A percentile compares a stretch with the other conserved stretches of the same genome.
These are phyloP conservation scores for Melipona beecheii DNA, from an alignment of 2,888 invertebrate species.

Conservation along the genomic window DNA sequence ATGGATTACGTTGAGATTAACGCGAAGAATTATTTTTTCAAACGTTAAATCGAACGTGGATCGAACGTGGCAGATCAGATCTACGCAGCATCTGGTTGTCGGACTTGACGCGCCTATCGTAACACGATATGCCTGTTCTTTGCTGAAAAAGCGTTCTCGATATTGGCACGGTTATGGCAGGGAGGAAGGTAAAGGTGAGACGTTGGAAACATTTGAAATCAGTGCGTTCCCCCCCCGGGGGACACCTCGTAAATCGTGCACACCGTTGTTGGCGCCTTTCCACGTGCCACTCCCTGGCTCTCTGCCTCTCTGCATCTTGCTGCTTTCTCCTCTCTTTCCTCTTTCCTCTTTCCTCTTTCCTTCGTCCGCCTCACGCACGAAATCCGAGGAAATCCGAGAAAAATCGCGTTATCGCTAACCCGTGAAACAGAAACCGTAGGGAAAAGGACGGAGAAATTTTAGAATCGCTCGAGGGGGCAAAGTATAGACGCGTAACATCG, in stretches of 20 bases:
- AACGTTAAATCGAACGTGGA: too few species aligned
- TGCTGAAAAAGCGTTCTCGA: conserved; percentile 47
- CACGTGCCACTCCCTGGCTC: conserved; percentile 43
- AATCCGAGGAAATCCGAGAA: conserved; percentile 66
- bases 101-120: conserved; percentile 17
- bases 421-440: conserved; percentile 65
- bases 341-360: not conserved
- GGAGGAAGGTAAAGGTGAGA: conserved; percentile 50
- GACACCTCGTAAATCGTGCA: conserved; percentile 73
- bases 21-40: too few species aligned
- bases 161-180: conserved; percentile 44
- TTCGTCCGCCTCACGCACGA: conserved; percentile 31
- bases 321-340: conserved; percentile 1
- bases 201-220: conserved; percentile 73
- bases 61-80: too few species aligned
- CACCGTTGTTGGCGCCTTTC: conserved; percentile 70
- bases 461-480: conserved; percentile 22
- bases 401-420: conserved; percentile 70
- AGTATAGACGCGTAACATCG: conserved; percentile 28
- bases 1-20: too few species aligned
- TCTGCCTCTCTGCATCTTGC: conserved; percentile 21
- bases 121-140: conserved; percentile 36
- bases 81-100: too few species aligned
- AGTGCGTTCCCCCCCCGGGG: conserved; percentile 67
- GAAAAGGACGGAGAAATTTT: conserved; percentile 20